Base-by-base conservation (phyloP, 2,797 vertebrate genomes). In the Scolopax rusticola region DNA sequence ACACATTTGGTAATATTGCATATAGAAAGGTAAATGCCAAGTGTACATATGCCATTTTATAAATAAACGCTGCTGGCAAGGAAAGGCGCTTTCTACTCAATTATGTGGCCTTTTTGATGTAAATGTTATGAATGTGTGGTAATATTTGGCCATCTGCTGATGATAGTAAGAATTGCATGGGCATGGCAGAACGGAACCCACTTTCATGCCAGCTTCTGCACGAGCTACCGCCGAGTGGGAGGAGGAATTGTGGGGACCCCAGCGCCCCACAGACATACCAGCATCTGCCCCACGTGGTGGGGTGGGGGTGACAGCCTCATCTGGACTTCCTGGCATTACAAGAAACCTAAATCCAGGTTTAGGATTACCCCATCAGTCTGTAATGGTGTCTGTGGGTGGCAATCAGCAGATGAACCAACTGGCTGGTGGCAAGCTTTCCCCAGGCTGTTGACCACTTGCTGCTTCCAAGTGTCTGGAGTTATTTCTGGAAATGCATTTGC, bases 101-200 rank as follows among this genome's bases (percentile, higher is more conserved):
- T 89, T 51, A 60, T 3, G 50, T 59, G 81, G 68, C 91, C 94
- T 87, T 95, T 93, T 68, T 63, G 84, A 77, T 89, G 69, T 85
- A 95, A 95, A 92, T 77, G 88, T 93, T 91, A 88, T 69, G 65
- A 36, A 97, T 97, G 67, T 91, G 87, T 91, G 96, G 93, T 95
- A 89, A 95, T 69, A 65, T 92, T 88, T 90, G 94, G 96, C 97
- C 96, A 97, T 97, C 97, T 97, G 96, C 95, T 96, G 96, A 89
- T 90, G 89, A 53, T 6, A 95, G 80, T 40, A 74, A 92, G 95
- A 95, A 97, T 16, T 97, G 94, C 97, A 96, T 0, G 5, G 81
- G 51, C 56, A 78, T 19, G 82, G 73, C 40, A n/a, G 68, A 51
- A 36, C 3, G 4, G 53, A 78, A 45, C 30, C 50, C 38, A 32